phyloP scores from a whole-genome alignment of 2,888 invertebrate genomes.

The Agapostemon virescens region DNA sequence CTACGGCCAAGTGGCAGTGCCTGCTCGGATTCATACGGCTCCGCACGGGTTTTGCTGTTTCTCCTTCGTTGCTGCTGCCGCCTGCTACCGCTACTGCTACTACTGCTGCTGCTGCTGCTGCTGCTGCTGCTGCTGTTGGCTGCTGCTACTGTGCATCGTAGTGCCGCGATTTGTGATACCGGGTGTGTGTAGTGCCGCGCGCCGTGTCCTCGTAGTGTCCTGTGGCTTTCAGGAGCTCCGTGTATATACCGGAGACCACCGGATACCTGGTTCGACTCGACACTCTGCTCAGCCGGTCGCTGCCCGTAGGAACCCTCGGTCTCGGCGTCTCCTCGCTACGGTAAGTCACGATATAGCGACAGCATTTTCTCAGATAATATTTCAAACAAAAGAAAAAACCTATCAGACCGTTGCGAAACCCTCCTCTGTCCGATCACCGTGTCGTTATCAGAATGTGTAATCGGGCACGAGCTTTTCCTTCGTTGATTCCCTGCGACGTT shows the following conservation, averaged over 20 bases:
- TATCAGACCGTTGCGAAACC: not conserved
- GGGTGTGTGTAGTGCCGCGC: constrained; percentile 40
- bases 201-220: constrained; percentile 29
- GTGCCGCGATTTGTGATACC: constrained; percentile 20
- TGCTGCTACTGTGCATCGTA: constrained; percentile 19
- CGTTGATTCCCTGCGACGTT: too few relatives aligned
- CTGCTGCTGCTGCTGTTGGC: not conserved
- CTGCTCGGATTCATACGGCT: not conserved
- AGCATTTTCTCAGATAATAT: not conserved
- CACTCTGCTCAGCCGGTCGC: not conserved
- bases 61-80: not conserved
- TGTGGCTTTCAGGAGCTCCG: constrained; percentile 17
- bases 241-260: constrained; percentile 12
- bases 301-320: too few relatives aligned
- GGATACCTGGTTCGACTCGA: constrained; percentile 7
- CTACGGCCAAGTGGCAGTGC: constrained; percentile 40
- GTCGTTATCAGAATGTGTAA: too few relatives aligned
- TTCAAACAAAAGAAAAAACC: too few relatives aligned
- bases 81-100: not conserved
- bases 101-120: not conserved
- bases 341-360: constrained; percentile 9
- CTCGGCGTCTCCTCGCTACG: not conserved
- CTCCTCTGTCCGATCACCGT: too few relatives aligned
- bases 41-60: constrained; percentile 2
- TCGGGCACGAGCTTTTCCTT: not conserved